These are phyloP conservation scores for Actinemys pallida DNA, from an alignment of 2,113 vertebrate genomes.

Conservation along the genomic window DNA sequence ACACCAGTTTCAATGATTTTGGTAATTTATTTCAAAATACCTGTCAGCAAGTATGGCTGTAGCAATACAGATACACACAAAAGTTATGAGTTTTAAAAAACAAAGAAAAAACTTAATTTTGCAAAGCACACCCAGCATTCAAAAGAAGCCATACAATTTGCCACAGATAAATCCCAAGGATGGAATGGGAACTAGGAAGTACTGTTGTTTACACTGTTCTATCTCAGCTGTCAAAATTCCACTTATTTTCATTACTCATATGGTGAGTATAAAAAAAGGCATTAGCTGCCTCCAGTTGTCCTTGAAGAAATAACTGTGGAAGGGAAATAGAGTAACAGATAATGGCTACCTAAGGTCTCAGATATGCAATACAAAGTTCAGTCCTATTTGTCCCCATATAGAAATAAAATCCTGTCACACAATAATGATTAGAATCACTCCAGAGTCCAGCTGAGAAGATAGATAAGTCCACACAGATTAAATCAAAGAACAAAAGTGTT, in stretches of 20 bases:
- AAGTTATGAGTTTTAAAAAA: not conserved
- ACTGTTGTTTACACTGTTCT: not conserved
- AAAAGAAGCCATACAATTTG: not conserved
- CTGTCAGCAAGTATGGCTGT: no score
- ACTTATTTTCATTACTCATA: not conserved
- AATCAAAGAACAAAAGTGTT: not conserved
- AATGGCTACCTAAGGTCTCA: not conserved
- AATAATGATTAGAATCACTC: not conserved
- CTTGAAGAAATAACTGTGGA: not conserved
- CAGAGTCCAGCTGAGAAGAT: not conserved
- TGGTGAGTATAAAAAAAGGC: not conserved
- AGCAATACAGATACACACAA: no score
- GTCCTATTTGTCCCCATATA: not conserved
- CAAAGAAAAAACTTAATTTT: not conserved
- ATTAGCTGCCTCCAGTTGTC: not conserved
- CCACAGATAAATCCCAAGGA: not conserved
- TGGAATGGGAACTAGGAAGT: not conserved
- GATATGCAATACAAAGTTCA: not conserved
- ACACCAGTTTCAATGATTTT: no score
- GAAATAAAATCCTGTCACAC: conserved; percentile 12
- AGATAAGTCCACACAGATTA: not conserved
- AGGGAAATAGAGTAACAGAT: not conserved
- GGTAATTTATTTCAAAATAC: no score
- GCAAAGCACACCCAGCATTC: not conserved
- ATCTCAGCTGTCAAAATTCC: not conserved